Base-by-base conservation (phyloP, 2,888 invertebrate genomes). In the Nudaria mundana region DNA sequence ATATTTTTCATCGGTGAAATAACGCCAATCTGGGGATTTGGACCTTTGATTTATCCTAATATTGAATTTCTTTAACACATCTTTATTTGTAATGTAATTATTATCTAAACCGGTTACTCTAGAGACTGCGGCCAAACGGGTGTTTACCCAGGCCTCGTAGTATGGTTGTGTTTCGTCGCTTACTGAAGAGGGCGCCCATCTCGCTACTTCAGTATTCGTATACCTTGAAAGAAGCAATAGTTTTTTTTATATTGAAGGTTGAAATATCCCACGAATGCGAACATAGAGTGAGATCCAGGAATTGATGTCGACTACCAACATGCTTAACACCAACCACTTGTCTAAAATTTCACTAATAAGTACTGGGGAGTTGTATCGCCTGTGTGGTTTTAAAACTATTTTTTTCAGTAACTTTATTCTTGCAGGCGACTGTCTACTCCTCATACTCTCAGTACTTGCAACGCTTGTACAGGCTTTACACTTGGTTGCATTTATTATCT, bases 141-240 rank as follows among this genome's bases (percentile, higher is more conserved):
- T 83, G 26, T 77, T 62, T 0, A 87, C 73, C 86, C 86, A 87
- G 0, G 86, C 86, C 28, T 85, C 85, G 56, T 87, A 86, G 24
- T 83, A 85, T 0, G 78, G 79, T 31, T 73, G 73, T 0, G 81
- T 76, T n/a, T 76, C 71, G 0, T 60, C 51, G 2, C 61, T 70
- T 0, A 73, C 39, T 2, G 66, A 66, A 0, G 61, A 53, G 0
- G 83, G 78, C 1, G 67, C 71, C 85, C 83, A 85, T 52, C 76
- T 77, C 0, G 81, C 80, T 0, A 83, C 75, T 41, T 83, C 82
- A 0, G 83, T 83, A n/a, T n/a, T n/a, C n/a, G n/a, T n/a, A n/a
- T n/a, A n/a, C n/a, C n/a, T n/a, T n/a, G n/a, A n/a, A n/a, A n/a
- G n/a, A n/a, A n/a, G n/a, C n/a, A n/a, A n/a, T n/a, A n/a, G n/a